A percentile compares a stretch with the other conserved stretches of the same genome.
phyloP scores from a whole-genome alignment of 2,797 vertebrate genomes.

The Acomys russatus region DNA sequence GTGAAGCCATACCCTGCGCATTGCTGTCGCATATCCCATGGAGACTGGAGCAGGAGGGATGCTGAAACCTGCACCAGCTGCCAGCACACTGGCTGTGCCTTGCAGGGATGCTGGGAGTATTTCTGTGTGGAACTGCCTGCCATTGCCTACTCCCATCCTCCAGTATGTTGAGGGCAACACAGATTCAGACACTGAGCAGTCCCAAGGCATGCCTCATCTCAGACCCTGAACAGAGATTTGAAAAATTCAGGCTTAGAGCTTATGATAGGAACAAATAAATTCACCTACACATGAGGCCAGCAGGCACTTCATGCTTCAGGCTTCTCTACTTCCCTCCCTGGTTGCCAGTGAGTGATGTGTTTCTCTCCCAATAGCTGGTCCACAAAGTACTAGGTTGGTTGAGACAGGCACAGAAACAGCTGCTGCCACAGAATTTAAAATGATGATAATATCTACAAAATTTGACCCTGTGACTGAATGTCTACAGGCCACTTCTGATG shows the following conservation, averaged over 20 bases:
- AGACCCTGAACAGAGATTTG: rapidly evolving
- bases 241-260: rapidly evolving
- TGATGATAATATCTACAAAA: too few relatives aligned
- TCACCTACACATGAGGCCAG: rapidly evolving
- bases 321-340: rapidly evolving
- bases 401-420: conserved; percentile 93
- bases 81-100: rapidly evolving
- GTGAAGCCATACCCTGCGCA: not conserved
- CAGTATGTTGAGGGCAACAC: rapidly evolving
- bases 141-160: rapidly evolving
- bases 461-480: not conserved
- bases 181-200: not conserved
- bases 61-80: rapidly evolving
- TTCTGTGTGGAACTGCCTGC: too few relatives aligned
- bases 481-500: conserved; percentile 21
- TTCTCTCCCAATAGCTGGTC: conserved; percentile 88
- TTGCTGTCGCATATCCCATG: rapidly evolving
- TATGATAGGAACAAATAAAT: rapidly evolving
- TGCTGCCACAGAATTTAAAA: conserved; percentile 85
- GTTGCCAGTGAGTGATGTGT: rapidly evolving
- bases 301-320: rapidly evolving
- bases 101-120: rapidly evolving
- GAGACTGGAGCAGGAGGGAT: not conserved
- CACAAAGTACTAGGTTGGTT: conserved; percentile 93
- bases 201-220: not conserved